Conservation (phyloP, 1,140 invertebrate species). For the Meloidogyne exigua region DNA sequence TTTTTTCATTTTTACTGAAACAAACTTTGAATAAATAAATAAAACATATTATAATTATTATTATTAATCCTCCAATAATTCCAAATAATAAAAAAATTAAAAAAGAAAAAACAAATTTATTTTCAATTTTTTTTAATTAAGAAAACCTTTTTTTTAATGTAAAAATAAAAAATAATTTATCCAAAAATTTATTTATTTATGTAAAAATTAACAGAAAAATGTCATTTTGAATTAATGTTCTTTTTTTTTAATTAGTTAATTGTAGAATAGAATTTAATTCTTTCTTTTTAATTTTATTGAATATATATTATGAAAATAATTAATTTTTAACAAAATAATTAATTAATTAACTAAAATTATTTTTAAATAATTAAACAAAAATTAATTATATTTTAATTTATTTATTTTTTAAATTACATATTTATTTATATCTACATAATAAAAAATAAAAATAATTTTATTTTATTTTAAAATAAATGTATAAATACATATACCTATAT, state of each 20-base stretch:
- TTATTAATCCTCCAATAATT: constrained; percentile 5
- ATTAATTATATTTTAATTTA: too few species aligned
- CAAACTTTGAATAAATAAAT: background rate
- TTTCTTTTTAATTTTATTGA: background rate
- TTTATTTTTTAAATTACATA: too few species aligned
- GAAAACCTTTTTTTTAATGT: too few species aligned
- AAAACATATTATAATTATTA: background rate
- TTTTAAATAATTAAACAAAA: too few species aligned
- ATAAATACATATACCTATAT: too few species aligned
- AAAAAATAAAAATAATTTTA: too few species aligned
- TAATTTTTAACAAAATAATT: too few species aligned
- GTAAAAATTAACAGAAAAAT: constrained; percentile 9
- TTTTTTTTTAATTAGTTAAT: background rate
- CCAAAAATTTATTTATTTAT: background rate
- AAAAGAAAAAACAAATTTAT: background rate
- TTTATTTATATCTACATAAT: too few species aligned
- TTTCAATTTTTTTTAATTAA: background rate
- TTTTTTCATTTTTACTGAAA: background rate
- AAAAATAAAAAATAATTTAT: background rate
- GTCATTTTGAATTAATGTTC: constrained; percentile 2
- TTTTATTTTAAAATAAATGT: too few species aligned
- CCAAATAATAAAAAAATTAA: constrained; percentile 14
- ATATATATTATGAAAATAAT: too few species aligned
- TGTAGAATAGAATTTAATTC: background rate
- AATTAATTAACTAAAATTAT: too few species aligned